Conservation (phyloP, 2,888 invertebrate genomes). For the Sesamia inferens region DNA sequence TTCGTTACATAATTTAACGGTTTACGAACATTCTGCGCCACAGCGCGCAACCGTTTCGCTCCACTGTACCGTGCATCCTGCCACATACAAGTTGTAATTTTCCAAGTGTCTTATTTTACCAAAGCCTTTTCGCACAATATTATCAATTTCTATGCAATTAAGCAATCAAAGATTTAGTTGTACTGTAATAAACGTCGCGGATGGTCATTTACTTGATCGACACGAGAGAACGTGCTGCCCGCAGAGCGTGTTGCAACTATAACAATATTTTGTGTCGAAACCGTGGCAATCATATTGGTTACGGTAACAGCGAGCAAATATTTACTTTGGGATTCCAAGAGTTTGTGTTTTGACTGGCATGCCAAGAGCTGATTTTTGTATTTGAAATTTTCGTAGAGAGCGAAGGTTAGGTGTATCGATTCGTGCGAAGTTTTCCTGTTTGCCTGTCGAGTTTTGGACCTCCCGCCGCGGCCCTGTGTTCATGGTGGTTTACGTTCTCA, state of each 20-base stretch:
- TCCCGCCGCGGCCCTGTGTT: constrained; percentile 64
- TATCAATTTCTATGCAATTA: constrained; percentile 38
- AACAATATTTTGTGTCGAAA: constrained; percentile 59
- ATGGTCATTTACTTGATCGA: background rate
- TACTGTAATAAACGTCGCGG: constrained; percentile 3
- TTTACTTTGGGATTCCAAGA: constrained; percentile 65
- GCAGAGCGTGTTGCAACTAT: constrained; percentile 32
- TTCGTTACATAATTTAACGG: constrained; percentile 58
- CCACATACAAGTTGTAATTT: constrained; percentile 81
- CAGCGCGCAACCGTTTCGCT: constrained; percentile 88
- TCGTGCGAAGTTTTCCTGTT: constrained; percentile 68
- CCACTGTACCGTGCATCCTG: constrained; percentile 87
- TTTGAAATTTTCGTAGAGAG: constrained; percentile 60
- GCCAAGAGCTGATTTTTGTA: constrained; percentile 58
- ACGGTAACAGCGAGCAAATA: constrained; percentile 67
- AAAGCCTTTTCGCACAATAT: constrained; percentile 62
- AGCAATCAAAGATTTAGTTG: constrained; percentile 30
- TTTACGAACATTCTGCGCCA: constrained; percentile 78
- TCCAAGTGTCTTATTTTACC: constrained; percentile 76
- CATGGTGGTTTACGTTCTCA: constrained; percentile 67
- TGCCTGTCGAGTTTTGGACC: constrained; percentile 68
- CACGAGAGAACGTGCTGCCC: constrained; percentile 13
- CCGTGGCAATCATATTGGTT: constrained; percentile 67
- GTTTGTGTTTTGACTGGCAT: constrained; percentile 65
- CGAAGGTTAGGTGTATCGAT: constrained; percentile 36